phyloP scores from a whole-genome alignment of 2,113 vertebrate genomes.

The Alectura lathami region DNA sequence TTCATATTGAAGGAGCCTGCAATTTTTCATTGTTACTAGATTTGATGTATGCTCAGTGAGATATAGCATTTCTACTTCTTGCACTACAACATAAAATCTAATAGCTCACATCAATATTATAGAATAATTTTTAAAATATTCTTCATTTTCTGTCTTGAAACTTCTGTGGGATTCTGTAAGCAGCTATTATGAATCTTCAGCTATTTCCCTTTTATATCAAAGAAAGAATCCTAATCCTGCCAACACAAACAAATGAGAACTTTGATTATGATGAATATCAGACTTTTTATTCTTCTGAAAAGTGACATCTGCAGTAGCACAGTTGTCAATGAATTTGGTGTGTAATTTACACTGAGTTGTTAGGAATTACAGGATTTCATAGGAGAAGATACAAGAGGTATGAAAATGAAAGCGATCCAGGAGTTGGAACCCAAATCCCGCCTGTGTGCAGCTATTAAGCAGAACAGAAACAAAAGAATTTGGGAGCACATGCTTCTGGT shows the following conservation, averaged over 20 bases:
- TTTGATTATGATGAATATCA: neutral
- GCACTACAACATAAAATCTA: neutral
- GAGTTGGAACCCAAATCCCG: neutral
- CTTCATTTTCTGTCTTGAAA: neutral
- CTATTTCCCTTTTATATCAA: neutral
- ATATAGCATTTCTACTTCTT: neutral
- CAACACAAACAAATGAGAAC: constrained; percentile 16
- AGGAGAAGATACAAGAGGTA: neutral
- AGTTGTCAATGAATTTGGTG: neutral
- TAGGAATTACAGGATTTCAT: neutral
- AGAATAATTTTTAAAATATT: neutral
- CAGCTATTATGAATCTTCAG: neutral
- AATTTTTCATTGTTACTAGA: neutral
- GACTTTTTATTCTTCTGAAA: neutral
- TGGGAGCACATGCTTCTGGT: neutral
- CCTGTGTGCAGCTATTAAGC: neutral
- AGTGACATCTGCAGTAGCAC: neutral
- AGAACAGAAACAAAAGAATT: neutral
- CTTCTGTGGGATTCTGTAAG: neutral
- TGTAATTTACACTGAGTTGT: neutral
- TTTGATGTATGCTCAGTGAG: neutral
- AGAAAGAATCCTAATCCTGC: neutral
- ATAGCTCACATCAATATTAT: neutral
- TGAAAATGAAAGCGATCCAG: neutral
- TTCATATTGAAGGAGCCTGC: neutral